Conservation (phyloP, 2,797 vertebrate genomes). For the Crypturellus tataupa region DNA sequence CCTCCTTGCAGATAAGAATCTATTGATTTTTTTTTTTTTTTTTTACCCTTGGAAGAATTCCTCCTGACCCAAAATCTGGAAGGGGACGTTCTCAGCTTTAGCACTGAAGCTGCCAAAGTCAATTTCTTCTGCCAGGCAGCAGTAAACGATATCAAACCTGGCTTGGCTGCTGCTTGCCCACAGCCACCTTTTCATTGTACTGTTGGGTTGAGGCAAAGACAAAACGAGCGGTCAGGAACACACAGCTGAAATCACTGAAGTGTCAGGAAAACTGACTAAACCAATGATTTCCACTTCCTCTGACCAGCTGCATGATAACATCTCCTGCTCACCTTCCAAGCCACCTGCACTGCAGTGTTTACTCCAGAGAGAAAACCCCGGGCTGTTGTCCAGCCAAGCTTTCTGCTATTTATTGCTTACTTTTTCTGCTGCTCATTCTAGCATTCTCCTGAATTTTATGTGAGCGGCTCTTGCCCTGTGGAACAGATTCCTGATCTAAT, state of each 20-base stretch:
- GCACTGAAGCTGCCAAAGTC: not conserved
- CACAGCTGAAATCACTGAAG: constrained; percentile 19
- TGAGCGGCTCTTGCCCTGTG: not conserved
- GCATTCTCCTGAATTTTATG: not conserved
- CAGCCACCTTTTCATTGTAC: not conserved
- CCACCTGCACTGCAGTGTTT: not conserved
- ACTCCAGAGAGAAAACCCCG: not conserved
- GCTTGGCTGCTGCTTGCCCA: not conserved
- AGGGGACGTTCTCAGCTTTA: not conserved
- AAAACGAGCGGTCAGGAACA: not conserved
- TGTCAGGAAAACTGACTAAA: constrained; percentile 39
- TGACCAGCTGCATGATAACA: not conserved
- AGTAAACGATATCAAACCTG: not conserved
- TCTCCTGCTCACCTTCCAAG: not conserved
- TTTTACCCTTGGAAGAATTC: not conserved
- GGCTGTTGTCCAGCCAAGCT: not conserved
- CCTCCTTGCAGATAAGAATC: constrained; percentile 25
- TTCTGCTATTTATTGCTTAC: not conserved
- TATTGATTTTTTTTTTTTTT: not conserved
- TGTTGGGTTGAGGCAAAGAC: not conserved
- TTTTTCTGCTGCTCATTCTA: not conserved
- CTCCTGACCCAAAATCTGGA: not conserved
- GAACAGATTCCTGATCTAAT: not conserved
- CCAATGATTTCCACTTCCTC: not conserved
- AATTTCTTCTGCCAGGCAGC: not conserved